A percentile compares a stretch with the other conserved stretches of the same genome.
Conservation (phyloP, 2,113 vertebrate genomes). For the Serinus canaria region DNA sequence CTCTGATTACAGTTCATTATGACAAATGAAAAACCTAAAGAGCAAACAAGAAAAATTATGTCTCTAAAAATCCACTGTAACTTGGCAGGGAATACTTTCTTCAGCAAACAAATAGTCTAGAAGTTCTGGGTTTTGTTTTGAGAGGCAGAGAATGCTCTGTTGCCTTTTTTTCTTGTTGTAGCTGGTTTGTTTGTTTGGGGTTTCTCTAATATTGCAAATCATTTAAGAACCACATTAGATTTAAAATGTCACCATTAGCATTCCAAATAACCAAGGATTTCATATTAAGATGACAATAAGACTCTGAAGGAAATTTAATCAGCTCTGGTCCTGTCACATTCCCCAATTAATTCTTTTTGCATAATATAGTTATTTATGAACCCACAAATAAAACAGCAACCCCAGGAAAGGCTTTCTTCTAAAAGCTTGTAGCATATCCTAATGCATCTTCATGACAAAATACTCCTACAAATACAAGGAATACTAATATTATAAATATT, state of each 20-base stretch:
- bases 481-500: neutral
- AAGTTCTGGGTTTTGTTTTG: neutral
- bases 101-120: neutral
- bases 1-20: neutral
- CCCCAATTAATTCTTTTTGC: neutral
- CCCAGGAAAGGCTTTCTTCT: neutral
- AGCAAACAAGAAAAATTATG: neutral
- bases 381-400: neutral
- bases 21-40: neutral
- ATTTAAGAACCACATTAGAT: neutral
- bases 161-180: too few species aligned
- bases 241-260: neutral
- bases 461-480: neutral
- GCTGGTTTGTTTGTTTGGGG: neutral
- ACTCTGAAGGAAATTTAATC: constrained; percentile 4
- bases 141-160: neutral
- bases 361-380: neutral
- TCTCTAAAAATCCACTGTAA: neutral
- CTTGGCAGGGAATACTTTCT: neutral
- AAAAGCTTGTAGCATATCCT: neutral
- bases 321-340: neutral
- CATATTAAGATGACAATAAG: neutral
- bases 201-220: neutral
- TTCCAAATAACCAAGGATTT: neutral
- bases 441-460: neutral